These are phyloP conservation scores for Imbricaverruca yamaguchii DNA, from an alignment of 2,888 invertebrate genomes.

Conservation along the genomic window DNA sequence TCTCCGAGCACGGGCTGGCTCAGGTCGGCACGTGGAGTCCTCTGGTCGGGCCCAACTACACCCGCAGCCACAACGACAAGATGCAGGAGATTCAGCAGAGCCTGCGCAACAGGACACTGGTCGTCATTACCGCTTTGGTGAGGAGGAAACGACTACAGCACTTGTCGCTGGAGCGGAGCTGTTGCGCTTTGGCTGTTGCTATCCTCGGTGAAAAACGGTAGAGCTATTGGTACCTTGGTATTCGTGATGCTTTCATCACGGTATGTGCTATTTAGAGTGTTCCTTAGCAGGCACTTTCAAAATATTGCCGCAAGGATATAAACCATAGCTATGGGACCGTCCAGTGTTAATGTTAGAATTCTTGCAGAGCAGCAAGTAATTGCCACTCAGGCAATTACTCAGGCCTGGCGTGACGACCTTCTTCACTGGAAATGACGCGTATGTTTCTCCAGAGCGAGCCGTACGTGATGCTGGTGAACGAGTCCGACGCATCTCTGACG, in stretches of 20 bases:
- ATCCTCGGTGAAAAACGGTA: no score
- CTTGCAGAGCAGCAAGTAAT: neutral
- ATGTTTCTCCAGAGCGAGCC: conserved; percentile 62
- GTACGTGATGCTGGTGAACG: conserved; percentile 72
- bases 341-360: neutral
- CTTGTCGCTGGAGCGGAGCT: no score
- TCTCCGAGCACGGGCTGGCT: conserved; percentile 40
- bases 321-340: neutral
- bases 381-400: neutral
- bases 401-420: neutral
- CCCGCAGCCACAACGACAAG: conserved; percentile 50
- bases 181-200: no score
- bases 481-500: conserved; percentile 48
- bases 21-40: conserved; percentile 35
- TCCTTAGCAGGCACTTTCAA: neutral
- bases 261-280: neutral
- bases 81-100: conserved; percentile 68
- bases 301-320: neutral
- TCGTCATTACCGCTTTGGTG: conserved; percentile 86
- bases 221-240: no score
- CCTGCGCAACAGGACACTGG: conserved; percentile 74
- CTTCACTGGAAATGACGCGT: neutral
- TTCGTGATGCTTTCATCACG: no score
- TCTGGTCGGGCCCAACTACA: conserved; percentile 42
- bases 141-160: conserved; percentile 40